Percentiles rank a stretch among this genome's conserved stretches.
Evolutionary conservation across 2,888 invertebrate genomes (phyloP).

Genomic region (Amorpha juglandis): DNA sequence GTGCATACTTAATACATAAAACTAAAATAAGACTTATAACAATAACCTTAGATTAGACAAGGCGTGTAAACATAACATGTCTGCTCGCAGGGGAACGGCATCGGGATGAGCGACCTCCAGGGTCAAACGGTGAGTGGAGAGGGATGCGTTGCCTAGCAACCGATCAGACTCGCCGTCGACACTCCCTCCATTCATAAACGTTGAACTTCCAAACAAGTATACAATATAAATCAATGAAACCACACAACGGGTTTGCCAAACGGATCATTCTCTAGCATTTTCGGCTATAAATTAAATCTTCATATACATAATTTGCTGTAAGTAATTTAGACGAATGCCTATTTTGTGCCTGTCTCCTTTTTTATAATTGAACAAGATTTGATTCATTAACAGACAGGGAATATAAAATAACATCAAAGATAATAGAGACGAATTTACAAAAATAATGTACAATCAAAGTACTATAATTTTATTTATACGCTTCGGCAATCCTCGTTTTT

Average conservation of each 20-base stretch:
- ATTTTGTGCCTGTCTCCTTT: too few relatives aligned
- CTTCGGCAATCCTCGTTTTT: too few relatives aligned
- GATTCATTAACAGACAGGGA: too few relatives aligned
- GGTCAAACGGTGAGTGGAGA: constrained; percentile 58
- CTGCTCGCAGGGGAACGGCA: constrained; percentile 32
- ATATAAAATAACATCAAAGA: neutral
- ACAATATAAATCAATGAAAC: constrained; percentile 41
- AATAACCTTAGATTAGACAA: neutral
- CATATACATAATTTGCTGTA: neutral
- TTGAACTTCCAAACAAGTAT: constrained; percentile 43
- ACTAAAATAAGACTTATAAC: neutral
- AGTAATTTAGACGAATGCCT: too few relatives aligned
- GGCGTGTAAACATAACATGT: constrained; percentile 19
- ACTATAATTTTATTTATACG: too few relatives aligned
- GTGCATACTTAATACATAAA: too few relatives aligned
- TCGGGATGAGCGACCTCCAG: constrained; percentile 61
- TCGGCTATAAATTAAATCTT: neutral
- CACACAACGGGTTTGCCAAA: constrained; percentile 11
- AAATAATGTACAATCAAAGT: too few relatives aligned
- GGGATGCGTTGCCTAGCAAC: constrained; percentile 70
- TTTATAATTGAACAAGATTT: too few relatives aligned
- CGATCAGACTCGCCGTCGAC: constrained; percentile 40
- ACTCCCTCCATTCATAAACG: constrained; percentile 59
- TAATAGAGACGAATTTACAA: too few relatives aligned
- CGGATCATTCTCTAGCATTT: neutral